phyloP scores from a whole-genome alignment of 1,140 invertebrate species.

The Drosophila orosa region DNA sequence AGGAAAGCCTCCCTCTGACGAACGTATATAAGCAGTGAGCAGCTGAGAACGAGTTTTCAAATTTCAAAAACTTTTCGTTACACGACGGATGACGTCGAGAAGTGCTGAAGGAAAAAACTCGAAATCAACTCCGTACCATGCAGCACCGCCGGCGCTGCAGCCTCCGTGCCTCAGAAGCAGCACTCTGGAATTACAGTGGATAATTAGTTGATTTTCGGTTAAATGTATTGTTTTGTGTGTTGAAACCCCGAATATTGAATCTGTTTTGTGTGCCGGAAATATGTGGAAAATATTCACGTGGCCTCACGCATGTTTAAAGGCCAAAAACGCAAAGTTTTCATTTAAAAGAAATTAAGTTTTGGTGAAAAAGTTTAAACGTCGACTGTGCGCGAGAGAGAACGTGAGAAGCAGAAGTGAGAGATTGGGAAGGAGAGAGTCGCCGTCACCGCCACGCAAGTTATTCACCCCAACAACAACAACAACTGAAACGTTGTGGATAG shows the following conservation, averaged over 20 bases:
- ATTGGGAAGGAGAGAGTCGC: constrained; percentile 66
- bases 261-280: constrained; percentile 11
- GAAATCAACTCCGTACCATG: constrained; percentile 54
- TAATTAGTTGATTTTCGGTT: constrained; percentile 31
- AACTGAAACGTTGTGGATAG: constrained; percentile 12
- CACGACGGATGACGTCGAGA: constrained; percentile 11
- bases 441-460: constrained; percentile 79
- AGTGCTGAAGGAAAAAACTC: constrained; percentile 3
- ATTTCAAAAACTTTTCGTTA: neutral
- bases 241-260: constrained; percentile 1
- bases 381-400: constrained; percentile 32
- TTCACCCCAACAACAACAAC: constrained; percentile 79
- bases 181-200: constrained; percentile 23
- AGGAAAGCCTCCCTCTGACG: constrained; percentile 2
- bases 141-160: constrained; percentile 57
- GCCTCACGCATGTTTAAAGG: constrained; percentile 56
- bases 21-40: constrained; percentile 9
- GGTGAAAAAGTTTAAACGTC: constrained; percentile 61
- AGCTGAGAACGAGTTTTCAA: constrained; percentile 8
- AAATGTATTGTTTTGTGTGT: constrained; percentile 17
- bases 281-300: constrained; percentile 44
- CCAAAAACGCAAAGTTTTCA: constrained; percentile 51
- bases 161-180: constrained; percentile 47
- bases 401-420: constrained; percentile 44
- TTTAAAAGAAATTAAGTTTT: constrained; percentile 71